Evolutionary conservation across 2,113 vertebrate genomes (phyloP).

Genomic region (Equus quagga): DNA sequence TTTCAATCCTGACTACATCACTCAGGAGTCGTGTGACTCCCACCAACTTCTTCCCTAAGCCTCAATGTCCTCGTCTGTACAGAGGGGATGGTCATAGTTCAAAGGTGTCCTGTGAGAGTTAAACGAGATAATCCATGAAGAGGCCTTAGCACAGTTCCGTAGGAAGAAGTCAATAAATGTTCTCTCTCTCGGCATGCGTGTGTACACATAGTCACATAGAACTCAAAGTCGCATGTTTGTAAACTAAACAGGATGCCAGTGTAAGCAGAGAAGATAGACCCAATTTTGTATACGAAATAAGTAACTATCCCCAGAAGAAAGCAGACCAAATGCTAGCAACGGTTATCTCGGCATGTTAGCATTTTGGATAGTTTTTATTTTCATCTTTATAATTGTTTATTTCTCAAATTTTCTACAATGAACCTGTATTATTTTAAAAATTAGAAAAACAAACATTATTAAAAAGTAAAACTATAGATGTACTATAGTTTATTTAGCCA

Average conservation of each 20-base stretch:
- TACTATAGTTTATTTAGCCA: not conserved
- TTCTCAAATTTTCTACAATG: not conserved
- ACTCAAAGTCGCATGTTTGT: not conserved
- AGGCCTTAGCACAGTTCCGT: not conserved
- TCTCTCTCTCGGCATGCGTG: not conserved
- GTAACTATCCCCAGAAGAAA: not conserved
- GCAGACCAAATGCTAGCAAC: not conserved
- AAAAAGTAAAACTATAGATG: not conserved
- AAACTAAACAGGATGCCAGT: not conserved
- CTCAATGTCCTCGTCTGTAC: not conserved
- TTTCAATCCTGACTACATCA: not conserved
- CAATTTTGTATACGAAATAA: not conserved
- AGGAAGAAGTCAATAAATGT: not conserved
- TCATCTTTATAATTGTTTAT: slow-evolving; percentile 4
- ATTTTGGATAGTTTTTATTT: not conserved
- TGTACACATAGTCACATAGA: not conserved
- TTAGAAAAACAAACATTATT: not conserved
- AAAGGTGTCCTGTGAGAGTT: not conserved
- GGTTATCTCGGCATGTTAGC: not conserved
- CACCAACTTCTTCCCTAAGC: not conserved
- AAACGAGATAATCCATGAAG: not conserved
- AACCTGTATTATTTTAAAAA: not conserved
- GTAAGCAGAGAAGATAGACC: not conserved
- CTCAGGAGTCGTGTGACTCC: not conserved
- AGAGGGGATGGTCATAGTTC: not conserved